Evolutionary conservation across 2,797 vertebrate genomes (phyloP).

Genomic region (Clarias fuscus): DNA sequence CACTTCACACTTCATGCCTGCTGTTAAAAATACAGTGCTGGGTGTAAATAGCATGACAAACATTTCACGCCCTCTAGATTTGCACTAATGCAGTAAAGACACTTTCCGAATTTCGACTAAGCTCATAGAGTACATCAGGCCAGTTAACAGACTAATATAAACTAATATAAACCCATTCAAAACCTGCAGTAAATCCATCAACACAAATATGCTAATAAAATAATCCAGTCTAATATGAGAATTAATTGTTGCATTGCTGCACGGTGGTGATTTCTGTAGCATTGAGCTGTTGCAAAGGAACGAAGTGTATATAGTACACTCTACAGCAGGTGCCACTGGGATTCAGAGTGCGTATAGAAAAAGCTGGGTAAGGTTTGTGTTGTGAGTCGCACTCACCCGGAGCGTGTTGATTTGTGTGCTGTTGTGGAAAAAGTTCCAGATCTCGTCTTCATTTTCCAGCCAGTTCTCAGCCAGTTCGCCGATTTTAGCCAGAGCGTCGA

Average conservation of each 20-base stretch:
- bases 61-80: background rate
- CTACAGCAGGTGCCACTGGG: slow-evolving; percentile 6
- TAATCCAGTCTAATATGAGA: background rate
- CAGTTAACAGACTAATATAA: background rate
- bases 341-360: background rate
- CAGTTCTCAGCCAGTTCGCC: slow-evolving; percentile 37
- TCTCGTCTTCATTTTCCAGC: slow-evolving; percentile 42
- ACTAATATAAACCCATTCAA: background rate
- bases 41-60: slow-evolving; percentile 1
- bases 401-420: slow-evolving; percentile 47
- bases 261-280: background rate
- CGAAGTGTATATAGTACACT: background rate
- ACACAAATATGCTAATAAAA: background rate
- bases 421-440: slow-evolving; percentile 51
- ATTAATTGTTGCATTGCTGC: background rate
- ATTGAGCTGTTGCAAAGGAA: background rate
- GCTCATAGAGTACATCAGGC: background rate
- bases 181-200: background rate
- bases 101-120: background rate
- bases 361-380: background rate
- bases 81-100: background rate
- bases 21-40: background rate
- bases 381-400: slow-evolving; percentile 36
- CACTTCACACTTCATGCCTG: background rate
- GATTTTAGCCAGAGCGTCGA: slow-evolving; percentile 45